A percentile compares a stretch with the other conserved stretches of the same genome.
Conservation (phyloP, 2,888 invertebrate genomes). For the Aricia artaxerxes region DNA sequence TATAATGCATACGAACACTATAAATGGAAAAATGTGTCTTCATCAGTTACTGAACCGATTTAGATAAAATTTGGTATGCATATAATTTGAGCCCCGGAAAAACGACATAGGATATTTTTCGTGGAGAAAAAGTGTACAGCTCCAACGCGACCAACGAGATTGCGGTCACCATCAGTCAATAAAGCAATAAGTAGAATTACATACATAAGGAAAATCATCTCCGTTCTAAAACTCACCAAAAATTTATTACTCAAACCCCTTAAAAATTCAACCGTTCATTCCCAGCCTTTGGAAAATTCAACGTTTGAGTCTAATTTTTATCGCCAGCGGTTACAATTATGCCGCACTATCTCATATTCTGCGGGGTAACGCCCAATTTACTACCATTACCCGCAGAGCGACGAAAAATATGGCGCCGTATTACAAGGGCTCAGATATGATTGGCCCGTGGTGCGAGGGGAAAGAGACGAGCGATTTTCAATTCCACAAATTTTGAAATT, state of each 20-base stretch:
- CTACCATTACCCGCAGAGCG: conserved; percentile 67
- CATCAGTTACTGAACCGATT: too few species aligned
- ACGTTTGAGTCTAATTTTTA: conserved; percentile 23
- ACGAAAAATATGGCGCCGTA: conserved; percentile 74
- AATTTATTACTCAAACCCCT: neutral
- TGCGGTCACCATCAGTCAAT: too few species aligned
- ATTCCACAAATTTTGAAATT: neutral
- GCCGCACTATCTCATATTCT: conserved; percentile 53
- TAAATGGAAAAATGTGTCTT: too few species aligned
- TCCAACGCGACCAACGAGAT: too few species aligned
- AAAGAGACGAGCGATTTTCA: conserved; percentile 38
- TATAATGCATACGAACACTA: too few species aligned
- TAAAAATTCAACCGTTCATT: neutral
- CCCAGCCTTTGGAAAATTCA: neutral
- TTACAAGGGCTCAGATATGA: conserved; percentile 66
- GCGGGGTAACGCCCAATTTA: conserved; percentile 62
- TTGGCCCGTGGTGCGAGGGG: conserved; percentile 48
- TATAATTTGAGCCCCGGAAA: too few species aligned
- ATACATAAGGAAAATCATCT: neutral
- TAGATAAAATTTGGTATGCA: too few species aligned
- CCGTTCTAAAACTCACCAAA: neutral
- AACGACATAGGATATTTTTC: too few species aligned
- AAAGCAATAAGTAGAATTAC: neutral
- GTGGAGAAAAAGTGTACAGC: too few species aligned
- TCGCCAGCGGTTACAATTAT: conserved; percentile 26